Base-by-base conservation (phyloP, 2,797 vertebrate species). In the Cottoperca gobio region DNA sequence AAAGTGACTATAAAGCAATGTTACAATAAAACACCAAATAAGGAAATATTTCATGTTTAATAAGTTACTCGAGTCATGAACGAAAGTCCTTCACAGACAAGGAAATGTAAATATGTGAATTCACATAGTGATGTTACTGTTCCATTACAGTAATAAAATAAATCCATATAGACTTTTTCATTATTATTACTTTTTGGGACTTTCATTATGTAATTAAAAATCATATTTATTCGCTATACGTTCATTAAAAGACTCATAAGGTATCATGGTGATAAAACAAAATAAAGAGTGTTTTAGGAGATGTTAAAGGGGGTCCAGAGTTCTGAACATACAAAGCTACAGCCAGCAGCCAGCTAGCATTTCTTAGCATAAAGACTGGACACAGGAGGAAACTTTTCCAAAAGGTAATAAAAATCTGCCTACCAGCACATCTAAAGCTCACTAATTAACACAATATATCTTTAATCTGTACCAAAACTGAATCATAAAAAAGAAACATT, bases 381-480 rank as follows among this genome's bases (percentile, higher is more conserved):
- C 43, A 70, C 46, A 45, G 10, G 37, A 77, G 60, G 48, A 75
- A 23, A 54, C 19, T 24, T 40, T 31, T 21, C 24, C 13, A 61
- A 35, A 33, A 40, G 45, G 13, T 49, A 31, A 55, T 66, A 28
- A 60, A 6, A 68, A 68, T 8, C 31, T 8, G 0, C 11, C 31
- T 33, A 37, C 2, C 33, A 43, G 12, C 60, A 48, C 43, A 13
- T 39, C n/a, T 67, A 39, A 59, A 60, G 46, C 16, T 53, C 14
- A 45, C 19, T 63, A 33, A 40, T 63, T 52, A 63, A 58, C 11
- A 6, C 66, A 11, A 40, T 33, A 54, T 6, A 60, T 60, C 6
- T 46, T 1, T 59, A 21, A 53, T 59, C 19, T 40, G 4, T 33
- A 40, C 39, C 21, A 53, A 50, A 59, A 39, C 13, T 24, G n/a